These are phyloP conservation scores for human (Homo sapiens) DNA, from an alignment of 2,113 vertebrate genomes.

Conservation along the genomic window GRCh38 chr7:29889501-29890000, in stretches of 20 bases:
- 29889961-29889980: not conserved
- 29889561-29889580: not conserved
- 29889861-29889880: not conserved
- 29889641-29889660: not conserved
- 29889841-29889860: not conserved
- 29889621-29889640: not conserved
- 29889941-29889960: not conserved
- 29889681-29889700: not conserved
- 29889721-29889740: not conserved
- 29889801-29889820: not conserved
- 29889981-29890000: not conserved
- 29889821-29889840: not conserved
- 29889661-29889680: not conserved
- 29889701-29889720: not conserved
- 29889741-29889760: not conserved
- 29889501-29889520: no score
- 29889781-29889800: not conserved
- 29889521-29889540: not conserved
- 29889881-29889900: not conserved
- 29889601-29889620: not conserved
- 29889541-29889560: not conserved
- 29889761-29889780: not conserved
- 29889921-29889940: not conserved
- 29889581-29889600: not conserved
- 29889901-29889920: not conserved